These are phyloP conservation scores for Temnothorax nylanderi DNA, from an alignment of 1,140 invertebrate genomes.

Conservation along the genomic window DNA sequence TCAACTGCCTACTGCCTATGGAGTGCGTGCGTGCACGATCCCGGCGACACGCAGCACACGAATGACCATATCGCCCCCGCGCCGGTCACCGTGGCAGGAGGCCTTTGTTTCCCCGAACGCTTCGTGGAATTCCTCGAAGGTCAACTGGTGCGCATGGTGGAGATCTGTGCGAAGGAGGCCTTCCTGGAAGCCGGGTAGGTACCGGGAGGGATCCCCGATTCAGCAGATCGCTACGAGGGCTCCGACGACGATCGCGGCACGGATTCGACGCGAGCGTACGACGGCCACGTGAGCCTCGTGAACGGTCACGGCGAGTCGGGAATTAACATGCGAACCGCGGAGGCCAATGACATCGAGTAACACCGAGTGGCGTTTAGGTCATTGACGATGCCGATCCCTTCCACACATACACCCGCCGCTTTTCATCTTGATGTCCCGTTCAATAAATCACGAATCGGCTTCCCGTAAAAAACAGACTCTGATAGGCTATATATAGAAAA, in stretches of 20 bases:
- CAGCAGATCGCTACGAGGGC: conserved; percentile 7
- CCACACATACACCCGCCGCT: neutral
- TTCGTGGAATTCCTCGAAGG: conserved; percentile 75
- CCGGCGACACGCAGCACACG: conserved; percentile 59
- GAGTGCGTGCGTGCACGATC: conserved; percentile 36
- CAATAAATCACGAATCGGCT: conserved; percentile 48
- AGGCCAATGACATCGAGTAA: conserved; percentile 80
- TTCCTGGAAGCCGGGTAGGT: conserved; percentile 53
- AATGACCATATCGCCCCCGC: conserved; percentile 57
- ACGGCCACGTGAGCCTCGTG: conserved; percentile 60
- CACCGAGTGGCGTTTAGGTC: conserved; percentile 71
- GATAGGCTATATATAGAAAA: too few species aligned
- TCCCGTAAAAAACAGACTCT: neutral
- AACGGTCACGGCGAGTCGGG: conserved; percentile 49
- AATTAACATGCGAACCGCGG: conserved; percentile 76
- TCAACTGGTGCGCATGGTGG: conserved; percentile 65
- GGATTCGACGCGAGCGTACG: neutral
- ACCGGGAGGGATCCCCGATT: conserved; percentile 32
- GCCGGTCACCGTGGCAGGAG: conserved; percentile 53
- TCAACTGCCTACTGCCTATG: neutral
- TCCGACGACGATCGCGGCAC: neutral
- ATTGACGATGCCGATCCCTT: conserved; percentile 55
- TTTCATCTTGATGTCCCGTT: neutral
- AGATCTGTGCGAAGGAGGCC: neutral
- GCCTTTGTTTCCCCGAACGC: conserved; percentile 73